A percentile compares a stretch with the other conserved stretches of the same genome.
Conservation (phyloP, 2,113 vertebrate genomes). For the Pachyramphus minor region DNA sequence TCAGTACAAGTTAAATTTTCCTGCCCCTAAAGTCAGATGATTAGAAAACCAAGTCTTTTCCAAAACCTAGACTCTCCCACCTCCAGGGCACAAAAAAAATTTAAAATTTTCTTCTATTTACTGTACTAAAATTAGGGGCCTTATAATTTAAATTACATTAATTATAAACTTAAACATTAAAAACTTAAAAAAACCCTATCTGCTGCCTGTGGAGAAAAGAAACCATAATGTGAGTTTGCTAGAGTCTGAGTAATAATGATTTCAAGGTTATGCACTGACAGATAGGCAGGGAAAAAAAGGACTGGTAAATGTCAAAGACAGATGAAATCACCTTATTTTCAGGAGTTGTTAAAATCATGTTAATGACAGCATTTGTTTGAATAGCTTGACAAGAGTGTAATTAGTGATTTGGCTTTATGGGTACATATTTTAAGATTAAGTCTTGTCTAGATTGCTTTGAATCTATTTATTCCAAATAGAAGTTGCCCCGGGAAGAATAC, state of each 20-base stretch:
- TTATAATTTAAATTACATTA: conserved; percentile 35
- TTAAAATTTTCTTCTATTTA: conserved; percentile 9
- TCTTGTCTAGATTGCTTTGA: neutral
- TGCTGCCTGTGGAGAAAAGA: conserved; percentile 12
- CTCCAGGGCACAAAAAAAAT: neutral
- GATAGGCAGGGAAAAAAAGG: neutral
- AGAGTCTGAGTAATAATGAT: conserved; percentile 25
- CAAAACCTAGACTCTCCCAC: neutral
- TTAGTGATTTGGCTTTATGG: neutral
- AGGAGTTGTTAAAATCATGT: conserved; percentile 40
- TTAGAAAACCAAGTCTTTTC: neutral
- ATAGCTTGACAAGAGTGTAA: neutral
- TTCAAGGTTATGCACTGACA: conserved; percentile 46
- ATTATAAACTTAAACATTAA: conserved; percentile 10
- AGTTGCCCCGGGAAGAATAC: neutral
- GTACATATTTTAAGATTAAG: neutral
- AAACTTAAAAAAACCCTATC: conserved; percentile 14
- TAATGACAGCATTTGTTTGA: conserved; percentile 30
- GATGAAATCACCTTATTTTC: conserved; percentile 4
- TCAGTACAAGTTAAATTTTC: neutral
- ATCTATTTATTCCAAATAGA: neutral
- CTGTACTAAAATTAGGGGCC: neutral
- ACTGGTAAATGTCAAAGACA: conserved; percentile 40
- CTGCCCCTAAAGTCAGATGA: neutral
- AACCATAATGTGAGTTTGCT: conserved; percentile 26